A percentile compares a stretch with the other conserved stretches of the same genome.
These are phyloP conservation scores for Montipora efflorescens DNA, from an alignment of 64 coral and sea anemone genomes.

Conservation along the genomic window DNA sequence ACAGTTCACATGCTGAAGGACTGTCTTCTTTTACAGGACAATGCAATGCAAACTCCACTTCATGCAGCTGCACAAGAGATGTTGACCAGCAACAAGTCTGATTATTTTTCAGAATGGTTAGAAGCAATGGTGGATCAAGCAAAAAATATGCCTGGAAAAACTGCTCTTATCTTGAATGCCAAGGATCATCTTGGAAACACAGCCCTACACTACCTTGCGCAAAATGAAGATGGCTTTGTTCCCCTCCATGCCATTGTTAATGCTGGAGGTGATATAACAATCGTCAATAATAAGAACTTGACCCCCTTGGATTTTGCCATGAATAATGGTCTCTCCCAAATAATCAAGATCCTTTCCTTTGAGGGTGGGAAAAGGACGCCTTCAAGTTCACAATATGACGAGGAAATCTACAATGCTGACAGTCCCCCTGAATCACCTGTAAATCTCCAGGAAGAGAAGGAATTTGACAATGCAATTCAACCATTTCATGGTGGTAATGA, in stretches of 20 bases:
- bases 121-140: conserved; percentile 64
- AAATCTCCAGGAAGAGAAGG: background rate
- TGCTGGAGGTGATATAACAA: conserved; percentile 43
- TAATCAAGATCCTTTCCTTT: conserved; percentile 22
- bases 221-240: conserved; percentile 67
- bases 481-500: background rate
- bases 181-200: conserved; percentile 63
- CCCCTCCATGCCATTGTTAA: conserved; percentile 41
- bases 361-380: background rate
- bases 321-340: conserved; percentile 47
- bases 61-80: conserved; percentile 70
- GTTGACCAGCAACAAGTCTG: conserved; percentile 32
- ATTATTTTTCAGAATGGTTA: conserved; percentile 53
- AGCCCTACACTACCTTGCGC: conserved; percentile 70
- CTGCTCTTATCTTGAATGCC: conserved; percentile 62
- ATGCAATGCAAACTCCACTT: conserved; percentile 72
- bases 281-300: conserved; percentile 49
- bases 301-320: conserved; percentile 58
- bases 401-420: background rate
- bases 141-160: conserved; percentile 43
- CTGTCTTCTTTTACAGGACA: conserved; percentile 63
- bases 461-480: background rate
- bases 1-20: conserved; percentile 67
- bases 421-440: conserved; percentile 36
- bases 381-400: background rate